Base-by-base conservation (phyloP, 2,888 invertebrate genomes). In the Cancer borealis region DNA sequence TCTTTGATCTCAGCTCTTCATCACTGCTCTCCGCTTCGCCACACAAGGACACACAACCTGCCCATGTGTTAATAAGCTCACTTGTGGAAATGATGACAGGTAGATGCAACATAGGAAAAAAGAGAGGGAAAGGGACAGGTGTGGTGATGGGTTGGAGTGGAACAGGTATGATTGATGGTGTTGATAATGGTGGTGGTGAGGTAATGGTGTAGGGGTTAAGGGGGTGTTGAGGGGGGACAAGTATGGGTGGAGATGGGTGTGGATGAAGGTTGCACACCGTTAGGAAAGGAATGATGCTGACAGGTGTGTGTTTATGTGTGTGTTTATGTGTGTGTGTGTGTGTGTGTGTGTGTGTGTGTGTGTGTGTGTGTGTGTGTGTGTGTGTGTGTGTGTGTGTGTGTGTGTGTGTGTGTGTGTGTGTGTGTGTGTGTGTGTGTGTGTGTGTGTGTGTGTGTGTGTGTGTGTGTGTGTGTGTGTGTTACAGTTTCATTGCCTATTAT, bases 251-350 rank as follows among this genome's bases (percentile, higher is more conserved):
- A 91, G 54, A 30, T n/a, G 26, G 91, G 54, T 30, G 17, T 3
- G 3, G 54, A 30, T 10, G 49, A n/a, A 91, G 91, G 91, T 8
- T 12, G 0, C 21, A 0, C 49, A 0, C 21, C 30, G 54, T n/a
- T 17, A 92, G 87, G 45, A 49, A 47, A 54, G 39, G 92, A 87
- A 47, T n/a, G n/a, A 49, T 49, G 87, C n/a, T 45, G 45, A 10
- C n/a, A n/a, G 60, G 60, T 60, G 60, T 60, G 60, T 60, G 60
- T 60, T 17, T 60, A 21, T 60, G 60, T 60, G 60, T 60, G 60
- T 60, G 60, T 60, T 14, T 60, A 21, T 60, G 60, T 60, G 60
- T 60, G 60, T 60, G 60, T 60, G n/a, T n/a, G n/a, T n/a, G n/a
- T n/a, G n/a, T n/a, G n/a, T n/a, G n/a, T n/a, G n/a, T n/a, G n/a